Evolutionary conservation across 2,113 vertebrate genomes (phyloP), one percentile per base, ranked within the genome.

Genomic region (Scartelaos histophorus): DNA sequence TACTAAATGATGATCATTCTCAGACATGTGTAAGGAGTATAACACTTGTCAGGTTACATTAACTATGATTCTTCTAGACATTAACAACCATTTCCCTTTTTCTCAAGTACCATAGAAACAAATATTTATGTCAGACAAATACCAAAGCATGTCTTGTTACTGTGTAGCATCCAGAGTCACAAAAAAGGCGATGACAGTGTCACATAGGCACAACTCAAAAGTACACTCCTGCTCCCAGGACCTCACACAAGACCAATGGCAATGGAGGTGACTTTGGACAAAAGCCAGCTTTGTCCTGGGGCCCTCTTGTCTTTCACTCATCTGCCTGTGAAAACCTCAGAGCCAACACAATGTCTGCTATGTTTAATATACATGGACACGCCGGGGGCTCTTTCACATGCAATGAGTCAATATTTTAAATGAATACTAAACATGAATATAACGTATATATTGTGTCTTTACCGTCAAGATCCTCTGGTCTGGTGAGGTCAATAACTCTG

Each of bases 391-490:
- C 3, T 64, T 19, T 17, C 29, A 19, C 25, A 24, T 19, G 5
- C 29, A 4, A 43, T 43, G 53, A 56, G 24, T 24, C 21, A n/a
- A 43, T 38, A 43, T n/a, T 43, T 43, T 17, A 43, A 17, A 7
- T 38, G 4, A 13, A 64, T n/a, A 15, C 17, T 5, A 38, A 34
- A 24, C 7, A 43, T 57, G 35, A 49, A 21, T 1, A 54, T 21
- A 54, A 24, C 54, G 38, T 69, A 0, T 0, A 0, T 35, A 66
- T 71, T 22, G 10, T 60, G 57, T 67, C 91, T 95, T 96, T 94
- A 99, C 98, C 98, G 67, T 99, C 98, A 57, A 97, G 95, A 72
- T 99, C 97, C 87, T 99, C 98, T 21, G 98, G 98, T 86, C 98
- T 95, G 71, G 98, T 99, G 66, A 99, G 96, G 84, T 99, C 98